Percentiles rank a stretch among this genome's conserved stretches.
Conservation (phyloP, 2,888 invertebrate genomes). For the Diabrotica balteata region DNA sequence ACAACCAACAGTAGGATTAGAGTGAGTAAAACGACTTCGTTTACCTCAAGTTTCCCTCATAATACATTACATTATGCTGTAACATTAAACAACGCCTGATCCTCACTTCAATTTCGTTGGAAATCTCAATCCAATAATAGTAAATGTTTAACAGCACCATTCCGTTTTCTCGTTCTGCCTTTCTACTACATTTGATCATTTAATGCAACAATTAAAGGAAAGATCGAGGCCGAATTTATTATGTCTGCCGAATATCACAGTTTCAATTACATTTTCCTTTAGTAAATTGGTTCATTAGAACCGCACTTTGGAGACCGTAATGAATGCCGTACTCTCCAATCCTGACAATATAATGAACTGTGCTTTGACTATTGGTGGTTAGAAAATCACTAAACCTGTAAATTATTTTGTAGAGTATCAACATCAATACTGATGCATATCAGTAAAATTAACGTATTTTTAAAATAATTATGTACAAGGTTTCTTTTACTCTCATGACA, state of each 20-base stretch:
- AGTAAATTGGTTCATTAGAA: constrained; percentile 42
- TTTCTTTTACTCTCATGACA: too few species aligned
- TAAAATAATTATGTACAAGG: too few species aligned
- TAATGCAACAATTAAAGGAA: constrained; percentile 48
- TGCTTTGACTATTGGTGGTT: background rate
- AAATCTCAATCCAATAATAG: constrained; percentile 44
- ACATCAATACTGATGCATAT: too few species aligned
- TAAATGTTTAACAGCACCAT: constrained; percentile 46
- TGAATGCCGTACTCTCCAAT: constrained; percentile 38
- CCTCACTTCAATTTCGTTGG: constrained; percentile 27
- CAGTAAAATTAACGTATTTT: too few species aligned
- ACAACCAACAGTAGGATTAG: too few species aligned
- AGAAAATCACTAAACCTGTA: background rate
- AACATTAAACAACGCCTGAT: constrained; percentile 13
- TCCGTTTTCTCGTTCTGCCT: constrained; percentile 42
- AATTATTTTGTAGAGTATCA: too few species aligned
- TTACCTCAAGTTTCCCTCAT: too few species aligned
- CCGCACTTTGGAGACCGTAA: constrained; percentile 37
- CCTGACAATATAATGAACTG: constrained; percentile 11
- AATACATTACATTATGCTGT: background rate
- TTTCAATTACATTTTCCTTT: constrained; percentile 41
- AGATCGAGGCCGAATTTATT: constrained; percentile 43
- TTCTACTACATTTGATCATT: constrained; percentile 46
- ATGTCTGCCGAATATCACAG: constrained; percentile 35
- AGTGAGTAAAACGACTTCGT: too few species aligned